Evolutionary conservation across 2,888 invertebrate genomes (phyloP).

Genomic region (Apamea epomidion): DNA sequence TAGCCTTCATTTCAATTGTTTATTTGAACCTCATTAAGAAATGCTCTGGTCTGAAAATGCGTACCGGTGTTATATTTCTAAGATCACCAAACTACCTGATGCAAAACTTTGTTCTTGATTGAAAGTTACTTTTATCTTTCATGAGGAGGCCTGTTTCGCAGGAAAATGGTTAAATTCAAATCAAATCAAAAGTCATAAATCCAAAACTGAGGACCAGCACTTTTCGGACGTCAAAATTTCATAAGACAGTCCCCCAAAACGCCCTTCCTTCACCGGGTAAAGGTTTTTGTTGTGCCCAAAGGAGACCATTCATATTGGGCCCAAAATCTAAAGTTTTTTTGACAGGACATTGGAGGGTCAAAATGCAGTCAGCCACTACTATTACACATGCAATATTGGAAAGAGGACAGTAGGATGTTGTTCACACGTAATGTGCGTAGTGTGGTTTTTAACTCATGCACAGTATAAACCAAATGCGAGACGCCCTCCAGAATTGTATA

Average conservation of each 20-base stretch:
- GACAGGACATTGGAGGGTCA: too few species aligned
- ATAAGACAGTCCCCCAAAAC: not conserved
- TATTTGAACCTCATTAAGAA: conserved; percentile 6
- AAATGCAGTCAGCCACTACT: too few species aligned
- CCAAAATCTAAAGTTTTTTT: too few species aligned
- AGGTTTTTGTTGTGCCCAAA: conserved; percentile 3
- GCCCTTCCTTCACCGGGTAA: not conserved
- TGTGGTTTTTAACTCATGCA: too few species aligned
- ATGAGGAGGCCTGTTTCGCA: not conserved
- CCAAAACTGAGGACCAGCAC: not conserved
- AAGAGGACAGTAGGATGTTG: too few species aligned
- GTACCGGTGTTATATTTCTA: not conserved
- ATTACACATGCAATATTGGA: too few species aligned
- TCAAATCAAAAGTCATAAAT: not conserved
- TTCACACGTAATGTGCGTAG: too few species aligned
- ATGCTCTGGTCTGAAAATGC: not conserved
- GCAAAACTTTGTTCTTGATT: not conserved
- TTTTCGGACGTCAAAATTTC: too few species aligned
- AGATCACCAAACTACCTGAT: not conserved
- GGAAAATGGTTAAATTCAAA: not conserved
- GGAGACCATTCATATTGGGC: too few species aligned
- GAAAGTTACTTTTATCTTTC: not conserved
- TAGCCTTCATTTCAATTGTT: conserved; percentile 10
- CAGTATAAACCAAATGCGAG: too few species aligned
- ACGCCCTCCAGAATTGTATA: too few species aligned